Evolutionary conservation across 2,113 vertebrate genomes (phyloP).

Genomic region (Dasyprocta punctata): DNA sequence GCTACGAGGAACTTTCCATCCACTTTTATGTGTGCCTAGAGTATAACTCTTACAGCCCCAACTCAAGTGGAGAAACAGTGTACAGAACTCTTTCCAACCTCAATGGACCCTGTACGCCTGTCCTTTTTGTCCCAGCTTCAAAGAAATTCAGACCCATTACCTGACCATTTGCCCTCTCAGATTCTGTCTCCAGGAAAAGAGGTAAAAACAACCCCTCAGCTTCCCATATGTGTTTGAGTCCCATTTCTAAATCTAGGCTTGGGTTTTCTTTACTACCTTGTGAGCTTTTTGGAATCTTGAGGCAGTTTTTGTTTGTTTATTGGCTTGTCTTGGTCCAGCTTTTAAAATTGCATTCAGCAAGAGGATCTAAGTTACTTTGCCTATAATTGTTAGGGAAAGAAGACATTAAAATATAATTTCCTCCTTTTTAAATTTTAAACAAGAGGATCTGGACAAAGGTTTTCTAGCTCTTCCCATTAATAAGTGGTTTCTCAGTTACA

Average conservation of each 20-base stretch:
- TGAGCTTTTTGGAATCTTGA: not conserved
- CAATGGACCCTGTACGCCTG: not conserved
- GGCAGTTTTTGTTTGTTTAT: not conserved
- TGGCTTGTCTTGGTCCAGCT: not conserved
- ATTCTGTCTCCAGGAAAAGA: not conserved
- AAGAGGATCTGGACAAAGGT: not conserved
- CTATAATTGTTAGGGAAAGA: conserved; percentile 7
- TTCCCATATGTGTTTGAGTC: not conserved
- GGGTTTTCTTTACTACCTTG: not conserved
- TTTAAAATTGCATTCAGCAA: not conserved
- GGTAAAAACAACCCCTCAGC: not conserved
- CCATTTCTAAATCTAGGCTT: not conserved
- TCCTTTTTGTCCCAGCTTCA: not conserved
- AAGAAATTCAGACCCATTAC: not conserved
- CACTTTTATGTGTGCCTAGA: not conserved
- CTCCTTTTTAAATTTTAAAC: conserved; percentile 13
- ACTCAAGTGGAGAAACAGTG: not conserved
- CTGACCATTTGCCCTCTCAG: not conserved
- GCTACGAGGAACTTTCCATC: not conserved
- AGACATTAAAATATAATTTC: not conserved
- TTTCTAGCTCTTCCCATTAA: not conserved
- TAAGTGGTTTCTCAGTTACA: conserved; percentile 20
- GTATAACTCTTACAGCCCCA: not conserved
- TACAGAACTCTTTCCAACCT: not conserved
- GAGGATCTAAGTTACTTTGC: not conserved